Conservation (phyloP, 2,888 invertebrate genomes). For the Lycaena phlaeas region DNA sequence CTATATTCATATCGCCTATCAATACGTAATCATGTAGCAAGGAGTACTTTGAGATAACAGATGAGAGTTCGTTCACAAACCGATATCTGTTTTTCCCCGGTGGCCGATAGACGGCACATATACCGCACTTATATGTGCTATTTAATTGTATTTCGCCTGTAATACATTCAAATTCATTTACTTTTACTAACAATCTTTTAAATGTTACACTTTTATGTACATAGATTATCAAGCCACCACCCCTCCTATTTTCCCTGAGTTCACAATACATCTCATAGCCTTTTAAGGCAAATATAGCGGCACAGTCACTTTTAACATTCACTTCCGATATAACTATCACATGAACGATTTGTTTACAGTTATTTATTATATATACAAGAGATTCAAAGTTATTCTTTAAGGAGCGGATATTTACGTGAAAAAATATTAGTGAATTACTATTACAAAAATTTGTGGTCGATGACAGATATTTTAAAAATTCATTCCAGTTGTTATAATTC, state of each 20-base stretch:
- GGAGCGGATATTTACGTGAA: too few species aligned
- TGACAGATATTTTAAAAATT: too few species aligned
- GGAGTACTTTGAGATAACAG: not conserved
- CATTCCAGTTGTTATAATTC: too few species aligned
- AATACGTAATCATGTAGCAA: not conserved
- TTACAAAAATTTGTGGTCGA: too few species aligned
- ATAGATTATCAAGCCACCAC: not conserved
- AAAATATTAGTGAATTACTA: too few species aligned
- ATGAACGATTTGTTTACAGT: too few species aligned
- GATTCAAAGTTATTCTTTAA: too few species aligned
- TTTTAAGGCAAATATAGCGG: not conserved
- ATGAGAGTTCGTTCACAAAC: not conserved
- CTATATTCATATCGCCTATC: not conserved
- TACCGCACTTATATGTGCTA: not conserved
- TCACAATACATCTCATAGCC: not conserved
- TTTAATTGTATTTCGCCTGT: not conserved
- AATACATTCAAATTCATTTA: not conserved
- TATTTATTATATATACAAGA: too few species aligned
- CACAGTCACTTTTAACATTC: not conserved
- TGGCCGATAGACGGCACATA: conserved; percentile 1
- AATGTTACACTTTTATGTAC: not conserved
- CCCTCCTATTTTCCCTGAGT: not conserved
- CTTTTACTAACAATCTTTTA: not conserved
- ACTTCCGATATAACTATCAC: not conserved
- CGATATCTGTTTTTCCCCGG: not conserved